phyloP scores from a whole-genome alignment of 2,113 vertebrate species.

The Anarrhichthys ocellatus region DNA sequence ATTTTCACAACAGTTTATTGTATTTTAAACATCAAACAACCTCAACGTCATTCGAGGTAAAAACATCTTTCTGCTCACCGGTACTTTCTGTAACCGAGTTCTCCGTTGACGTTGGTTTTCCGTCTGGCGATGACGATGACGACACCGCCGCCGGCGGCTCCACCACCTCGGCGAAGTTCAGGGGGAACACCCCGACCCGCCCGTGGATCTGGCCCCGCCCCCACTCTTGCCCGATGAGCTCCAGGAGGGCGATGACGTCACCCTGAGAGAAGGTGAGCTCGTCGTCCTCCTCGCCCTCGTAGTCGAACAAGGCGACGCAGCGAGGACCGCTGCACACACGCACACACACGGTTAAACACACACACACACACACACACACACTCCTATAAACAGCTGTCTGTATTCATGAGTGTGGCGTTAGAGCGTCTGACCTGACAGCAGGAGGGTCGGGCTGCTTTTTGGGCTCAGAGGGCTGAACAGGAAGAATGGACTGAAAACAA shows the following conservation, averaged over 20 bases:
- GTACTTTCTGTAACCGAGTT: background rate
- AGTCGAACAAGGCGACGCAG: conserved; percentile 89
- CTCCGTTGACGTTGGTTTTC: background rate
- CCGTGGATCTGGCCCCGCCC: conserved; percentile 89
- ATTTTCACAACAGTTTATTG: too few species aligned
- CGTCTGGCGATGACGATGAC: too few species aligned
- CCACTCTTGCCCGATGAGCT: conserved; percentile 89
- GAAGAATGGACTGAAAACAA: conserved; percentile 64
- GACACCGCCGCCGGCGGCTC: conserved; percentile 67
- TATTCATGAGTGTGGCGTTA: too few species aligned
- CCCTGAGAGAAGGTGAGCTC: conserved; percentile 93
- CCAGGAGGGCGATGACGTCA: conserved; percentile 87
- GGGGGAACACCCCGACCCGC: conserved; percentile 87
- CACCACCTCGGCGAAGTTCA: conserved; percentile 87
- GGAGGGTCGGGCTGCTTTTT: conserved; percentile 69
- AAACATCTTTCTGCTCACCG: background rate
- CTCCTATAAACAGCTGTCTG: background rate
- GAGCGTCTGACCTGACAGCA: conserved; percentile 74
- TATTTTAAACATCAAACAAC: too few species aligned
- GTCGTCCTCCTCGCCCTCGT: conserved; percentile 89
- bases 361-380: too few species aligned
- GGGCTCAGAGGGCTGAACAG: conserved; percentile 64
- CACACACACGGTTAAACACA: too few species aligned
- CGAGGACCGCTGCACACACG: conserved; percentile 77
- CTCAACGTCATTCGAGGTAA: too few species aligned